Evolutionary conservation across 2,888 invertebrate genomes (phyloP).

Genomic region (Elegia similella): DNA sequence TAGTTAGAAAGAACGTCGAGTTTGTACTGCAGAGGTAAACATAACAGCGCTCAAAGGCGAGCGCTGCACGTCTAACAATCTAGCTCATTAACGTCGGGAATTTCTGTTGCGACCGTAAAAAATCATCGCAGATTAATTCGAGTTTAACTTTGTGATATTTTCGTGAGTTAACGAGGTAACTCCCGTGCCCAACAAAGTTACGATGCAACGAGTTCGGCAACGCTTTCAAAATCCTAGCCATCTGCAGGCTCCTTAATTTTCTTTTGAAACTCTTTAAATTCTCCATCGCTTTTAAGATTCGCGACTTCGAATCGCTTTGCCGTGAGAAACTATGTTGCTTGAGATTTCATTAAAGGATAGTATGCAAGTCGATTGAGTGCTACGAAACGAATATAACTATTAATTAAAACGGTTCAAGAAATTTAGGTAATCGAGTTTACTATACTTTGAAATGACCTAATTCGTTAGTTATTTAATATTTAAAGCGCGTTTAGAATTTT

Average conservation of each 20-base stretch:
- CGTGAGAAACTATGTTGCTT: constrained; percentile 48
- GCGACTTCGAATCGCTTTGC: constrained; percentile 45
- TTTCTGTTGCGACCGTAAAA: constrained; percentile 52
- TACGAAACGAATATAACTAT: constrained; percentile 1
- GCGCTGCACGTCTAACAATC: constrained; percentile 51
- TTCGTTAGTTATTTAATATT: background rate
- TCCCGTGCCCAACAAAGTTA: constrained; percentile 69
- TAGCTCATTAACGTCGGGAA: constrained; percentile 65
- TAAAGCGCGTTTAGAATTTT: background rate
- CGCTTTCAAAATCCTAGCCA: constrained; percentile 50
- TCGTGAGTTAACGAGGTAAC: constrained; percentile 69
- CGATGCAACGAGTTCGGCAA: constrained; percentile 54
- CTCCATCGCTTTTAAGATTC: constrained; percentile 63
- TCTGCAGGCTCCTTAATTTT: constrained; percentile 63
- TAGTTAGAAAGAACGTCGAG: constrained; percentile 34
- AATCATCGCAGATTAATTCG: constrained; percentile 61
- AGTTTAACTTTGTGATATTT: constrained; percentile 63
- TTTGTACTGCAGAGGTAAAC: constrained; percentile 44
- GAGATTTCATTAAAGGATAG: constrained; percentile 33
- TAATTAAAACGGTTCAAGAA: constrained; percentile 9
- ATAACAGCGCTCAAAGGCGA: constrained; percentile 41
- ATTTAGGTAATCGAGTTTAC: background rate
- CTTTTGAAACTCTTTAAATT: constrained; percentile 71
- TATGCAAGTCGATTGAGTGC: constrained; percentile 13
- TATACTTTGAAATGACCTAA: background rate